Base-by-base conservation (phyloP, 2,113 vertebrate genomes). In the Chascanopsetta lugubris region DNA sequence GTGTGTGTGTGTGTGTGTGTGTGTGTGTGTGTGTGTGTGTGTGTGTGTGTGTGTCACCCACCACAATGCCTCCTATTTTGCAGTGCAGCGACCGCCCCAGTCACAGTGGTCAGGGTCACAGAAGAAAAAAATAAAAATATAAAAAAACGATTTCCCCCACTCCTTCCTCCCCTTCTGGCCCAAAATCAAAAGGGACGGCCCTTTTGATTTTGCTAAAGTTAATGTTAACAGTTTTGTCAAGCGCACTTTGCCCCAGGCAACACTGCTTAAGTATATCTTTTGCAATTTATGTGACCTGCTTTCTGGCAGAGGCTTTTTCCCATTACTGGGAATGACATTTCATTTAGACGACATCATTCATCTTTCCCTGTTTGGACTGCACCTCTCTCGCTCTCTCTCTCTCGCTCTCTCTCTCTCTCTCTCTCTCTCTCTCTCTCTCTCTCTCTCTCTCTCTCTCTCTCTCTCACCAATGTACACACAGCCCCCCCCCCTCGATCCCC, bases 311-410 rank as follows among this genome's bases (percentile, higher is more conserved):
- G 79, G 65, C 64, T 51, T 85, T 92, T 91, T 75, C 85, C 85
- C 83, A 92, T 93, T 90, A 90, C 83, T 63, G 79, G 79, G 81
- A 91, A 85, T 83, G 87, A 89, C 90, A 91, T 91, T 91, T 90
- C 90, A 92, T 93, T 92, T 92, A 87, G 75, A 72, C 61, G 63
- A 60, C 87, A 89, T 91, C 90, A 90, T 90, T 93, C 88, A 89
- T 91, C 80, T 90, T 84, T 79, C 69, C 68, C 50, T 54, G 74
- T 76, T 70, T 77, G 77, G 25, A 13, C 32, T 34, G 21, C 53
- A 24, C 40, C 58, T 6, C 29, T 30, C 17, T 12, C 50, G 18
- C 50, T 20, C 27, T 18, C 25, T 27, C n/a, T 29, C 56, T 40
- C 18, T 36, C 47, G 49, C 26, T 5, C 21, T 29, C 26, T n/a